These are phyloP conservation scores for Henricia sp. DNA, from an alignment of 53 echinoderm and acorn worm species.

Conservation along the genomic window DNA sequence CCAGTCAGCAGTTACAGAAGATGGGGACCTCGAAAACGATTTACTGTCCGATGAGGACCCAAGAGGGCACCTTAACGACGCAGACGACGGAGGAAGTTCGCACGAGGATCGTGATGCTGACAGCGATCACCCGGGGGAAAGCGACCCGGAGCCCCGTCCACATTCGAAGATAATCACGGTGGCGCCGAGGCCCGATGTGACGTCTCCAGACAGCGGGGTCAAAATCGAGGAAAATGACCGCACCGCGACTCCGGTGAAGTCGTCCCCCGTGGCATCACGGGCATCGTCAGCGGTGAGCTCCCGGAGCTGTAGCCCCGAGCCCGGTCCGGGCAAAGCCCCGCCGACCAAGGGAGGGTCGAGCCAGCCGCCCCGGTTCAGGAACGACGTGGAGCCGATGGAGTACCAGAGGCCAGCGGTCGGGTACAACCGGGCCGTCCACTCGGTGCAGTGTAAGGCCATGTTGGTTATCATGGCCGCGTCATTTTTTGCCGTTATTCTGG, in stretches of 20 bases:
- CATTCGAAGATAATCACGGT: background rate
- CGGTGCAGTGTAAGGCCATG: constrained; percentile 49
- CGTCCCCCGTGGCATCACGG: constrained; percentile 5
- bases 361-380: constrained; percentile 24
- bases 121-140: background rate
- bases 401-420: constrained; percentile 2
- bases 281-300: background rate
- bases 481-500: constrained; percentile 4
- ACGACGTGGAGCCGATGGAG: constrained; percentile 26
- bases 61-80: background rate
- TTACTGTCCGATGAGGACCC: too few species aligned
- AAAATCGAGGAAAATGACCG: constrained; percentile 21
- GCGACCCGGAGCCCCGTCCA: background rate
- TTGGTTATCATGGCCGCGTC: constrained; percentile 27
- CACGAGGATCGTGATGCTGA: background rate
- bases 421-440: constrained; percentile 24
- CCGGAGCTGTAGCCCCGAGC: constrained; percentile 3
- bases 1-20: constrained; percentile 16
- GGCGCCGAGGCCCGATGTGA: background rate
- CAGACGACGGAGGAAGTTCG: background rate
- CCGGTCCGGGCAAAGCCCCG: background rate
- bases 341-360: constrained; percentile 24
- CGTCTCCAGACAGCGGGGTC: constrained; percentile 20
- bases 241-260: background rate
- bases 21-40: constrained; percentile 2